These are phyloP conservation scores for Salvator merianae DNA, from an alignment of 2,113 vertebrate genomes.

Conservation along the genomic window DNA sequence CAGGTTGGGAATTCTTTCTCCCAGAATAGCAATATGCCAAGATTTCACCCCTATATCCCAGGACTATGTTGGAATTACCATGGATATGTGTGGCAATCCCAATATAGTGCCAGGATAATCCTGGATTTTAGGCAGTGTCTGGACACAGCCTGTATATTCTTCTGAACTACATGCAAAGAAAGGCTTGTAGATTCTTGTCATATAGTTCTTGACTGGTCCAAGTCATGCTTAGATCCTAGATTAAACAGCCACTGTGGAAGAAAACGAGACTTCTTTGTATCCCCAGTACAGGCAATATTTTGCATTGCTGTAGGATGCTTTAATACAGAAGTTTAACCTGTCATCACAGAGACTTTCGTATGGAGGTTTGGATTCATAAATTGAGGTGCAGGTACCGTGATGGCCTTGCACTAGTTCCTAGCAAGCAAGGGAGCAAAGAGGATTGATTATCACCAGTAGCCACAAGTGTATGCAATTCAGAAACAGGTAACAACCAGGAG, in stretches of 20 bases:
- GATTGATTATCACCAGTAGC: background rate
- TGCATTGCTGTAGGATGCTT: background rate
- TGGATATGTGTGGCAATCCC: no score
- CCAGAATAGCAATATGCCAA: no score
- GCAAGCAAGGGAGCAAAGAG: background rate
- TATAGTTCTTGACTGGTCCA: background rate
- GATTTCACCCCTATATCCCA: no score
- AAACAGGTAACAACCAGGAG: background rate
- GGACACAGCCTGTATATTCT: no score
- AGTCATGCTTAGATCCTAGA: background rate
- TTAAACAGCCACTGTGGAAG: background rate
- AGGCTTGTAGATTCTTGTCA: background rate
- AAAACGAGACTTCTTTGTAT: background rate
- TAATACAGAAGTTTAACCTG: no score
- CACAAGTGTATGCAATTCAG: background rate
- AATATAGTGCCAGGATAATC: no score
- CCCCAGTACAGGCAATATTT: background rate
- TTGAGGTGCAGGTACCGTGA: background rate
- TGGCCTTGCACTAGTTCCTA: background rate
- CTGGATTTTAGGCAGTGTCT: no score
- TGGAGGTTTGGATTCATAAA: background rate
- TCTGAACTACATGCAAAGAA: no score
- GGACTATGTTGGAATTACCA: no score
- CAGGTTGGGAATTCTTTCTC: no score
- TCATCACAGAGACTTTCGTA: background rate